These are phyloP conservation scores for Bubo scandiacus DNA, from an alignment of 2,113 vertebrate genomes.

Conservation along the genomic window DNA sequence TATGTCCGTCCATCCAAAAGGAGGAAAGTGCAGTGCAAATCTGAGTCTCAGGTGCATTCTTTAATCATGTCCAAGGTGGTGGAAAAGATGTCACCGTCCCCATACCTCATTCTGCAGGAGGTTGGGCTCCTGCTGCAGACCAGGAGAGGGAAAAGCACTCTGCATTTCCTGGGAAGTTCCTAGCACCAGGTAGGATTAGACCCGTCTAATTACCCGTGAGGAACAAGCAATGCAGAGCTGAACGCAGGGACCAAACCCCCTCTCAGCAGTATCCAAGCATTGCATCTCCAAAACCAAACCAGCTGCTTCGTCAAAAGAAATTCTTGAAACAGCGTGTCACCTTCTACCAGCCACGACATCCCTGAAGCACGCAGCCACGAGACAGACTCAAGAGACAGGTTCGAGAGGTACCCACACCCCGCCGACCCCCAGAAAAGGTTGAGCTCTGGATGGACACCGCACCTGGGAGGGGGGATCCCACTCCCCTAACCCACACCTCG, in stretches of 20 bases:
- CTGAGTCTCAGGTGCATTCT: neutral
- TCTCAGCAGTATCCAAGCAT: neutral
- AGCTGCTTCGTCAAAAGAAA: neutral
- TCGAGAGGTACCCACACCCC: too few species aligned
- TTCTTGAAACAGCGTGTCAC: neutral
- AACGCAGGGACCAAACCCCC: accelerated
- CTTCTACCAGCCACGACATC: accelerated
- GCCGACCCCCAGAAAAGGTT: accelerated
- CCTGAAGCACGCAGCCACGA: accelerated
- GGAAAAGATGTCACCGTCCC: neutral
- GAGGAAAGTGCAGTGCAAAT: accelerated
- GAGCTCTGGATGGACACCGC: accelerated
- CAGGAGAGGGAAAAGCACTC: neutral
- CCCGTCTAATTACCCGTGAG: neutral
- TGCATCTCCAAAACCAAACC: neutral
- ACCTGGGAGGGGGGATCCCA: neutral
- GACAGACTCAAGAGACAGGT: neutral
- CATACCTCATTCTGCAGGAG: neutral
- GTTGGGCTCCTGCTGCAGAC: neutral
- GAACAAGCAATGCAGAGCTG: neutral
- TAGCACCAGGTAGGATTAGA: neutral
- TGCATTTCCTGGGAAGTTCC: neutral
- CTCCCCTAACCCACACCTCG: accelerated
- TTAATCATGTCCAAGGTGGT: accelerated
- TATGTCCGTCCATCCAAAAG: neutral